phyloP scores from a whole-genome alignment of 2,113 vertebrate species.

The Tympanuchus pallidicinctus region DNA sequence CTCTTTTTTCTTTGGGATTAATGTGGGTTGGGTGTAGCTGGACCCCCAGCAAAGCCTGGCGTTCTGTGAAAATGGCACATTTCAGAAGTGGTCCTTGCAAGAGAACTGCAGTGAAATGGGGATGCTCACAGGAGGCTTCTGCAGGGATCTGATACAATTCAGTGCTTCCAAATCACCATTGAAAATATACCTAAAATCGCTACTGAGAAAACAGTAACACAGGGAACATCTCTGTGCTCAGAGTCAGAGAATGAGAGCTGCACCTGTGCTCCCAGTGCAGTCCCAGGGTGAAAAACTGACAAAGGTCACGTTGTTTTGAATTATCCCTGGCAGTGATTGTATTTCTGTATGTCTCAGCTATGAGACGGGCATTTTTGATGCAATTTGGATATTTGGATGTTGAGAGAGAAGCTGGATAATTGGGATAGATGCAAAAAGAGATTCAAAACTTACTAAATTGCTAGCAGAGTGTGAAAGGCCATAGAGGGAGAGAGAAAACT shows the following conservation, averaged over 20 bases:
- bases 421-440: constrained; percentile 19
- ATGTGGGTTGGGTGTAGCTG: not conserved
- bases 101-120: not conserved
- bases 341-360: constrained; percentile 26
- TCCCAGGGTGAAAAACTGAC: not conserved
- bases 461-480: constrained; percentile 33
- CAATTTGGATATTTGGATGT: constrained; percentile 49
- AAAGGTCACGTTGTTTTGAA: constrained; percentile 18
- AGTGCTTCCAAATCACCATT: not conserved
- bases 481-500: constrained; percentile 11
- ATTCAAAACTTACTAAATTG: constrained; percentile 8
- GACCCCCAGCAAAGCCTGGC: not conserved
- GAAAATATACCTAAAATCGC: not conserved
- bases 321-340: constrained; percentile 17
- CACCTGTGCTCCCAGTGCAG: not conserved
- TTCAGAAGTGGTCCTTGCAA: not conserved
- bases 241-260: not conserved
- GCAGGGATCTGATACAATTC: not conserved
- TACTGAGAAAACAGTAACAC: not conserved
- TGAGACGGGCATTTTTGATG: constrained; percentile 27
- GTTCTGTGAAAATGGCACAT: accelerated
- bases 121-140: not conserved
- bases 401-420: constrained; percentile 54
- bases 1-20: not conserved
- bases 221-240: not conserved